Percentiles rank a stretch among this genome's conserved stretches.
phyloP scores from a whole-genome alignment of 2,888 invertebrate genomes.

The Coleophora deauratella region DNA sequence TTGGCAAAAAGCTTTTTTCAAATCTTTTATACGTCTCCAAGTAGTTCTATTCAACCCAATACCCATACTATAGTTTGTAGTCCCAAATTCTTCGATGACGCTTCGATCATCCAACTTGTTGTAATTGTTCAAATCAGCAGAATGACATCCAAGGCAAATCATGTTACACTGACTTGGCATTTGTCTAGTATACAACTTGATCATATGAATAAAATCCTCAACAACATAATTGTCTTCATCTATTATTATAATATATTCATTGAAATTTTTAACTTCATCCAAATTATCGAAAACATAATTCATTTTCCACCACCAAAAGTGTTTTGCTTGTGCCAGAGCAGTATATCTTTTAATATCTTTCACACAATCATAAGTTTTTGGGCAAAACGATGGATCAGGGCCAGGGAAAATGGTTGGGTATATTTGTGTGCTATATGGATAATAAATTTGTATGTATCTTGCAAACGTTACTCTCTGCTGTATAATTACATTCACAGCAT shows the following conservation, averaged over 20 bases:
- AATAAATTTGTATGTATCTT: conserved; percentile 33
- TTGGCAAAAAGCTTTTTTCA: conserved; percentile 27
- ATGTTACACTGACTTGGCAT: conserved; percentile 26
- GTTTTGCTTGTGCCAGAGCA: conserved; percentile 28
- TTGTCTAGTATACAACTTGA: conserved; percentile 19
- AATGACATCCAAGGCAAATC: conserved; percentile 28
- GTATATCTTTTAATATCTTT: conserved; percentile 19
- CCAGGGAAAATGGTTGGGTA: conserved; percentile 37
- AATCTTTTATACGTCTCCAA: conserved; percentile 30
- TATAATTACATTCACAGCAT: too few species aligned
- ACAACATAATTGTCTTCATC: conserved; percentile 30
- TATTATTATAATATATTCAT: conserved; percentile 25
- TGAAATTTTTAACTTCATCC: conserved; percentile 13
- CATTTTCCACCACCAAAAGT: conserved; percentile 44
- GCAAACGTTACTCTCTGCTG: conserved; percentile 11
- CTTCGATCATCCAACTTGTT: conserved; percentile 8
- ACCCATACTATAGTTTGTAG: conserved; percentile 20
- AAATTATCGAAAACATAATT: conserved; percentile 34
- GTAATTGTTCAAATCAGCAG: conserved; percentile 12
- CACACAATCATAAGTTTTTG: conserved; percentile 18
- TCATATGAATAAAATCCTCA: conserved; percentile 30
- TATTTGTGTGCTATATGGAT: conserved; percentile 34
- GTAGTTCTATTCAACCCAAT: conserved; percentile 31
- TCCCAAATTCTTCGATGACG: conserved; percentile 24
- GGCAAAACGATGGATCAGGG: conserved; percentile 25